phyloP scores from a whole-genome alignment of 2,888 invertebrate genomes.

The Vanessa cardui region DNA sequence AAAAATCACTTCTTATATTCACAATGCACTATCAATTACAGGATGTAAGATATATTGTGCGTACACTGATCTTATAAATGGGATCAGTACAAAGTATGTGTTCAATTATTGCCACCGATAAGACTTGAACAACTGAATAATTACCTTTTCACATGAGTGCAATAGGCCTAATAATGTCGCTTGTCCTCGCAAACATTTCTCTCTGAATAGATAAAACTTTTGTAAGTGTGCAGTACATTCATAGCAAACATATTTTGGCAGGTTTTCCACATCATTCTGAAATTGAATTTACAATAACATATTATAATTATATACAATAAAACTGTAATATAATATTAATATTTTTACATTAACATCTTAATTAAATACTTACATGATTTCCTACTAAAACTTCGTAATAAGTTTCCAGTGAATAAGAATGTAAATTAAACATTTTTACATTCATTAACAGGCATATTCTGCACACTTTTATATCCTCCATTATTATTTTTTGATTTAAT shows the following conservation, averaged over 20 bases:
- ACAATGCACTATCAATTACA: no score
- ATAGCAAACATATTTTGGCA: conserved; percentile 62
- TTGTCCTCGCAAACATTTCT: conserved; percentile 60
- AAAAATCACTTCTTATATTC: no score
- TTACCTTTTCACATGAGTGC: conserved; percentile 58
- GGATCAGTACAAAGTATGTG: no score
- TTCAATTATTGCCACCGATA: no score
- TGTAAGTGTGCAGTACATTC: conserved; percentile 62
- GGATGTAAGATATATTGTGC: no score
- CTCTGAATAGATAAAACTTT: conserved; percentile 63
- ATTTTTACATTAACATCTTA: background rate
- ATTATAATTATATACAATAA: background rate
- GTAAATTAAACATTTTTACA: conserved; percentile 62
- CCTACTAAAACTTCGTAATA: conserved; percentile 63
- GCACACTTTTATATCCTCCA: conserved; percentile 67
- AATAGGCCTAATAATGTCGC: conserved; percentile 55
- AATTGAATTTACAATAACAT: conserved; percentile 13
- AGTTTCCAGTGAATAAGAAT: conserved; percentile 55
- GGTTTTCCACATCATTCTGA: conserved; percentile 39
- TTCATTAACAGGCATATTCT: conserved; percentile 65
- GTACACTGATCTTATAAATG: no score
- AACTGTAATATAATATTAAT: background rate
- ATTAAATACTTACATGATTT: conserved; percentile 59
- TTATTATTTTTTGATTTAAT: conserved; percentile 40
- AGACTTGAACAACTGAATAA: no score